Evolutionary conservation across 2,113 vertebrate genomes (phyloP).

Genomic region (Sorex araneus): DNA sequence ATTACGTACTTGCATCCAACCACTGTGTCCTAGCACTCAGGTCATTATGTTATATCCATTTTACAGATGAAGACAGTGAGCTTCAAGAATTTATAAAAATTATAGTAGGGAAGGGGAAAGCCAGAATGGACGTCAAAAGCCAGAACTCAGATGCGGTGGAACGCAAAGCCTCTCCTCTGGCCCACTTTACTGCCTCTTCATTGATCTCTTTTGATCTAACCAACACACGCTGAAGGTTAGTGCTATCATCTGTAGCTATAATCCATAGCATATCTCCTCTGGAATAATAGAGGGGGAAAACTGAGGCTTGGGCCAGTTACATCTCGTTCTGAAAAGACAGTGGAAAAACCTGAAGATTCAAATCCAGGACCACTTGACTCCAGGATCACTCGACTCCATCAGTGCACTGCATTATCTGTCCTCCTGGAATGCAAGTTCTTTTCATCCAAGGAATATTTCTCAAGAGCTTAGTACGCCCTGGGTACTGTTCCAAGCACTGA

Average conservation of each 20-base stretch:
- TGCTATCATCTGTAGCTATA: not conserved
- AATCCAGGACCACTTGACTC: not conserved
- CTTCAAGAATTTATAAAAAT: conserved; percentile 3
- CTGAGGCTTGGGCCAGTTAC: conserved; percentile 16
- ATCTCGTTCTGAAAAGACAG: conserved; percentile 41
- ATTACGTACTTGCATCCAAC: not conserved
- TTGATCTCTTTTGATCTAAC: conserved; percentile 30
- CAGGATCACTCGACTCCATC: not conserved
- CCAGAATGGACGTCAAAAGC: conserved; percentile 2
- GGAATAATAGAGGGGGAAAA: conserved; percentile 4
- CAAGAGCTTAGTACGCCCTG: not conserved
- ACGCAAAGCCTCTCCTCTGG: not conserved
- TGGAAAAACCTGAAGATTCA: conserved; percentile 14
- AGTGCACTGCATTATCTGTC: not conserved
- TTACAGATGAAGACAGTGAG: conserved; percentile 38
- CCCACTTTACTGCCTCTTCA: not conserved
- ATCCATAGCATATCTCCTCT: too few species aligned
- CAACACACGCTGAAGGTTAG: not conserved
- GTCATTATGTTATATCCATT: not conserved
- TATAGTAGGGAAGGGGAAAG: not conserved
- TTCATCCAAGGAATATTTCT: not conserved
- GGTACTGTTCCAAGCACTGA: not conserved
- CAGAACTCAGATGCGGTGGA: not conserved
- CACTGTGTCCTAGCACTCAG: not conserved
- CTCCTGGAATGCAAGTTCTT: not conserved